Percentiles rank a stretch among this genome's conserved stretches.
These are phyloP conservation scores for Anisognathus igniventris DNA, from an alignment of 2,797 vertebrate species.

Conservation along the genomic window DNA sequence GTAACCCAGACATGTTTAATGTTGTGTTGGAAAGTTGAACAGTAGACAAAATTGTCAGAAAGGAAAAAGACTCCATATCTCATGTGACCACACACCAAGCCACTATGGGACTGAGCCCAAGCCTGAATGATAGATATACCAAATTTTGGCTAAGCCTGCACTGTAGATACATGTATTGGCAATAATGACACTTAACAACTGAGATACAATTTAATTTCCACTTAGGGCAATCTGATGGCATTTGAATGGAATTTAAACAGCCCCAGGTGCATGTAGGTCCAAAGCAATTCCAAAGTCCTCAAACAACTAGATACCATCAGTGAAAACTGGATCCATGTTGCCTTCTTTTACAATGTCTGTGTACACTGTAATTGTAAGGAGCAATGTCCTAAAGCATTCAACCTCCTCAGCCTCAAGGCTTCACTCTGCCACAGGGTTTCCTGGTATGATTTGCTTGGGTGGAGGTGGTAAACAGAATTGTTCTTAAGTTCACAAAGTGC, in stretches of 20 bases:
- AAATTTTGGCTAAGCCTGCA: neutral
- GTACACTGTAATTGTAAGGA: neutral
- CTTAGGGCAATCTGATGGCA: neutral
- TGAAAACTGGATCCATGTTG: neutral
- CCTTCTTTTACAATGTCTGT: neutral
- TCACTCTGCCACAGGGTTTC: neutral
- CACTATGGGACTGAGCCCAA: neutral
- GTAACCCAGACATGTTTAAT: neutral
- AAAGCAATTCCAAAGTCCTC: neutral
- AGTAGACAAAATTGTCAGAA: neutral
- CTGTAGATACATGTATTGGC: neutral
- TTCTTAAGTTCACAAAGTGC: neutral
- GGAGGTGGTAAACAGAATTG: neutral
- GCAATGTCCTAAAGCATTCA: neutral
- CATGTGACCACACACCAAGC: neutral
- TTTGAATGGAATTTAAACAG: neutral
- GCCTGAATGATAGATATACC: neutral
- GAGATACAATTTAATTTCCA: neutral
- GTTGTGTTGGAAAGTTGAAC: neutral
- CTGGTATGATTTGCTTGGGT: neutral
- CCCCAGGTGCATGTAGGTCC: rapidly evolving
- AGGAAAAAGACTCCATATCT: neutral
- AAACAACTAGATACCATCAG: neutral
- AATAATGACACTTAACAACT: neutral
- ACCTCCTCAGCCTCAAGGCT: neutral